These are phyloP conservation scores for Leptosomus discolor DNA, from an alignment of 2,113 vertebrate genomes.

Conservation along the genomic window DNA sequence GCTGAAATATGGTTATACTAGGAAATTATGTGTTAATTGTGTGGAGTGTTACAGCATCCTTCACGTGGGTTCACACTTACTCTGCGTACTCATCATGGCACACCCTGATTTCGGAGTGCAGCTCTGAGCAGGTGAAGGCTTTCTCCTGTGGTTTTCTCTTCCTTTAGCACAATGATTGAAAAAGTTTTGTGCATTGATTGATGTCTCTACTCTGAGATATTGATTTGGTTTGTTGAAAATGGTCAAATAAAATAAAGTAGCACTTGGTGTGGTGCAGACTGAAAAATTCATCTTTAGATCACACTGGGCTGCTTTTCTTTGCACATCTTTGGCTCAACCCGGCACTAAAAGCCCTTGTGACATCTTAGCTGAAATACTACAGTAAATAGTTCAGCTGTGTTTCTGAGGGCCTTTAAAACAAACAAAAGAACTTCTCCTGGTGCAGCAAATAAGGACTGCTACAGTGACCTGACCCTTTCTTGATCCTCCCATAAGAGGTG, in stretches of 20 bases:
- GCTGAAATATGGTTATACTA: background rate
- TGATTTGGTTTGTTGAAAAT: conserved; percentile 28
- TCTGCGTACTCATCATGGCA: background rate
- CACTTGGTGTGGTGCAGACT: background rate
- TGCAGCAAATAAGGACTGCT: background rate
- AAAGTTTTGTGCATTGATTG: conserved; percentile 11
- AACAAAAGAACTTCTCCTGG: background rate
- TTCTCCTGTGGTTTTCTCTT: background rate
- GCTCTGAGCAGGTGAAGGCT: background rate
- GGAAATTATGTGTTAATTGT: background rate
- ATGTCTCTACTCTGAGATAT: conserved; percentile 26
- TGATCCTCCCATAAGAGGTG: background rate
- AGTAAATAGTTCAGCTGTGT: background rate
- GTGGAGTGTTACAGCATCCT: background rate
- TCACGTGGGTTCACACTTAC: accelerated
- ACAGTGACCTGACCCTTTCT: background rate
- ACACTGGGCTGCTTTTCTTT: background rate
- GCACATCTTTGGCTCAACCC: background rate
- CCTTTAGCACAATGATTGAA: background rate
- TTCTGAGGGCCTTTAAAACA: background rate
- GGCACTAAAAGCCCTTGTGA: conserved; percentile 4
- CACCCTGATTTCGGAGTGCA: background rate
- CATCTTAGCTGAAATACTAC: background rate
- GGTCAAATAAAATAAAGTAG: conserved; percentile 39
- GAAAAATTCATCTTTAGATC: conserved; percentile 28